phyloP scores from a whole-genome alignment of 2,888 invertebrate species.

The Argyra leucocephala region DNA sequence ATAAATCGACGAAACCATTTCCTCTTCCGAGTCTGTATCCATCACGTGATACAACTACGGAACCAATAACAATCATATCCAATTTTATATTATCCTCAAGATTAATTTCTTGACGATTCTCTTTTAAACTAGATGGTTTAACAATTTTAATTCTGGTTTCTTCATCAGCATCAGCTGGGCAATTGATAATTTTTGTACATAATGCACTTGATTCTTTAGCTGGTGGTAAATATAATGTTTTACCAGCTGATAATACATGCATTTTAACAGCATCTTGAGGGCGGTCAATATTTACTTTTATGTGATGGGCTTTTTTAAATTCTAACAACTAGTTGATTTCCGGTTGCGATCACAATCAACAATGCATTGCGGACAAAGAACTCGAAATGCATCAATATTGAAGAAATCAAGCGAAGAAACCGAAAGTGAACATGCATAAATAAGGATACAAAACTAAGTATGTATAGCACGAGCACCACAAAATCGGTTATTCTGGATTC shows the following conservation, averaged over 20 bases:
- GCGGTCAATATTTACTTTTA: conserved; percentile 71
- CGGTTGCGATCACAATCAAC: no score
- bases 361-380: no score
- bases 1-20: conserved; percentile 76
- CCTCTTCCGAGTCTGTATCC: conserved; percentile 82
- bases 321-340: no score
- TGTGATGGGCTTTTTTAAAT: no score
- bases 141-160: conserved; percentile 36
- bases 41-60: conserved; percentile 73
- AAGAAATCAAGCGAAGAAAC: no score
- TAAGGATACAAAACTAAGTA: no score
- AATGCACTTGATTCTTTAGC: conserved; percentile 63
- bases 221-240: conserved; percentile 68
- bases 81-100: conserved; percentile 59
- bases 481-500: no score
- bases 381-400: no score
- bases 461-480: no score
- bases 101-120: conserved; percentile 59
- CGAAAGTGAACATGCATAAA: no score
- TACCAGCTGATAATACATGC: conserved; percentile 51
- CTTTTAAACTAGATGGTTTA: conserved; percentile 44
- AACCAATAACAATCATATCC: conserved; percentile 73
- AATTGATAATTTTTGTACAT: conserved; percentile 55
- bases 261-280: conserved; percentile 69
- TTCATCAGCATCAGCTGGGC: conserved; percentile 52